Base-by-base conservation (phyloP, 2,888 invertebrate genomes). In the Meliscaeva auricollis region DNA sequence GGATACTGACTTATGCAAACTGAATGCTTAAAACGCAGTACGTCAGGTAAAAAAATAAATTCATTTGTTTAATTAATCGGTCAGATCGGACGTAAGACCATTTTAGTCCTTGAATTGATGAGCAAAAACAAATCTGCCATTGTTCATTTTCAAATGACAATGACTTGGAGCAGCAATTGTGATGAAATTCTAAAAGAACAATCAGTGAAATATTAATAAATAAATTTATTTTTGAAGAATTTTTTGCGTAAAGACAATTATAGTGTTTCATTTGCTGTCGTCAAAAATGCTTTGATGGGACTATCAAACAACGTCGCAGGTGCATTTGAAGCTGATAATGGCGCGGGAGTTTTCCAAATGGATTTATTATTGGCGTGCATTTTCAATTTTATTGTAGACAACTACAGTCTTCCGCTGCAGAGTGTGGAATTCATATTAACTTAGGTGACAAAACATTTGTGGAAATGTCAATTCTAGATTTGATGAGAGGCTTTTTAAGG, bases 21-120 rank as follows among this genome's bases (percentile, higher is more conserved):
- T 85, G 84, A 85, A 85, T 85, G 48, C 56, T 85, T 64, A 76
- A 54, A 75, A 13, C 15, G 11, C 30, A 64, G 17, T 11, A 78
- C 32, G 26, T 38, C 17, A 17, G 17, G 17, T 6, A 56, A 66
- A 62, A 70, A 72, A 62, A 66, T 6, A 76, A 76, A 62, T 76
- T 80, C 76, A 85, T 72, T 85, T 73, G 76, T 81, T 80, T 76
- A 64, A 81, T 85, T 85, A 81, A 76, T 85, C 84, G 76, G 80
- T 56, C 80, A 85, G 72, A 76, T 80, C 80, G 81, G 75, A 85
- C 81, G 68, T 68, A 76, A 80, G 72, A 76, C 76, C 76, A 80
- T 85, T 85, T 75, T 20, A 60, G 76, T 81, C 84, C 81, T 85
- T 73, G 72, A 66, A 81, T 46, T 70, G 50, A 11, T 74, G 32